phyloP scores from a whole-genome alignment of 1,140 invertebrate species.

The Brachionus plicatilis region DNA sequence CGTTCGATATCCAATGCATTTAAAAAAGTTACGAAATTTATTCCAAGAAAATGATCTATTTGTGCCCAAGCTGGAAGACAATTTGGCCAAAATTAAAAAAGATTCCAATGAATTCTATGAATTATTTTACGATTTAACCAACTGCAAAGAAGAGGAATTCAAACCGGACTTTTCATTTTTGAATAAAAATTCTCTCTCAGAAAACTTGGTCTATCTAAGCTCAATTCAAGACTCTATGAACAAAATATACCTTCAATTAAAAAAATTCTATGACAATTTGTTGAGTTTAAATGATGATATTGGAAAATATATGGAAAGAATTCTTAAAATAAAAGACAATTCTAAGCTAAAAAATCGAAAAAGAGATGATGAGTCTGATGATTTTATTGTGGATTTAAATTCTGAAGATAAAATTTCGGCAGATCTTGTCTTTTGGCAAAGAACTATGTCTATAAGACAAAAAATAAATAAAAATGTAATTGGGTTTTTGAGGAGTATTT shows the following conservation, averaged over 20 bases:
- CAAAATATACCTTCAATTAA: constrained; percentile 2
- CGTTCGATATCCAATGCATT: not conserved
- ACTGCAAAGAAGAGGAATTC: not conserved
- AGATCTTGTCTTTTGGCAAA: not conserved
- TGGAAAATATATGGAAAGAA: not conserved
- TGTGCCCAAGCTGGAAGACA: not conserved
- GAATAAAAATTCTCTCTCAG: not conserved
- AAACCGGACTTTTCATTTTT: not conserved
- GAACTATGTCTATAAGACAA: not conserved
- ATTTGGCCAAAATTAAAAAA: not conserved
- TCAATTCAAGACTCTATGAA: not conserved
- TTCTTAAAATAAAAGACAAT: not conserved
- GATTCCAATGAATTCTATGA: not conserved
- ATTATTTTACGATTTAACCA: not conserved
- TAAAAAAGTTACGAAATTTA: not conserved
- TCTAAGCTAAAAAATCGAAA: not conserved
- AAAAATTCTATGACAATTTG: not conserved
- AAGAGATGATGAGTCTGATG: not conserved
- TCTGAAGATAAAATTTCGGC: not conserved
- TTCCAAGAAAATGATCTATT: not conserved
- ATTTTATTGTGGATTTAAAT: not conserved
- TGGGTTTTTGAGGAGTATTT: not conserved
- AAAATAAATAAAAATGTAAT: not conserved
- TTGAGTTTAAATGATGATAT: constrained; percentile 3
- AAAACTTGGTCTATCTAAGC: constrained; percentile 12